phyloP scores from a whole-genome alignment of 1,140 invertebrate species.

The Planococcus citri region DNA sequence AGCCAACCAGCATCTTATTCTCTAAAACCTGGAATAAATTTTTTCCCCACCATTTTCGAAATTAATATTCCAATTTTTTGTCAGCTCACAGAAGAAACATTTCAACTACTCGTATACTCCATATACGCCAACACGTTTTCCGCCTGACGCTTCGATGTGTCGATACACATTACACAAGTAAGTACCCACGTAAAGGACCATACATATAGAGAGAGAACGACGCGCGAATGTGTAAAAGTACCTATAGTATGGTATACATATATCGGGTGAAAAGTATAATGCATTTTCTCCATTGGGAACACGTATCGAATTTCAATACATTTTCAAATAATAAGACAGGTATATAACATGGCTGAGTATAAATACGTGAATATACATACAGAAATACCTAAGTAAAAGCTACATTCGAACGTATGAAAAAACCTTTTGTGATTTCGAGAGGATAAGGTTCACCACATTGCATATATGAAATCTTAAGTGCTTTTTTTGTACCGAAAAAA shows the following conservation, averaged over 20 bases:
- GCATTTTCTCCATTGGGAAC: conserved; percentile 14
- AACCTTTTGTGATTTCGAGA: conserved; percentile 12
- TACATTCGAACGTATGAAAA: conserved; percentile 8
- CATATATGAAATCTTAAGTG: conserved; percentile 20
- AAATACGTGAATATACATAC: conserved; percentile 16
- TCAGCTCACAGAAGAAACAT: background rate
- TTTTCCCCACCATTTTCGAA: too few relatives aligned
- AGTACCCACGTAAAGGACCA: too few relatives aligned
- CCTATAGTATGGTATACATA: too few relatives aligned
- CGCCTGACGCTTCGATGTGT: too few relatives aligned
- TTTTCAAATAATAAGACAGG: conserved; percentile 17
- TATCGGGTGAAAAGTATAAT: background rate
- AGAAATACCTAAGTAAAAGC: conserved; percentile 12
- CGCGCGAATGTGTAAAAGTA: background rate
- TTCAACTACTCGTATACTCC: background rate
- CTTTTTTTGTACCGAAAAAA: conserved; percentile 10
- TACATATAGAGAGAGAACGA: background rate
- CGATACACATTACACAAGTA: too few relatives aligned
- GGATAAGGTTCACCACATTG: conserved; percentile 14
- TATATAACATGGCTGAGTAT: conserved; percentile 12
- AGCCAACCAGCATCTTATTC: too few relatives aligned
- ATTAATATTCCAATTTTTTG: background rate
- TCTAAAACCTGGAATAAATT: too few relatives aligned
- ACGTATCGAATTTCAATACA: conserved; percentile 18
- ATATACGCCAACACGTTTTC: too few relatives aligned